phyloP scores from a whole-genome alignment of 2,113 vertebrate species.

The Gasterosteus nipponicus region DNA sequence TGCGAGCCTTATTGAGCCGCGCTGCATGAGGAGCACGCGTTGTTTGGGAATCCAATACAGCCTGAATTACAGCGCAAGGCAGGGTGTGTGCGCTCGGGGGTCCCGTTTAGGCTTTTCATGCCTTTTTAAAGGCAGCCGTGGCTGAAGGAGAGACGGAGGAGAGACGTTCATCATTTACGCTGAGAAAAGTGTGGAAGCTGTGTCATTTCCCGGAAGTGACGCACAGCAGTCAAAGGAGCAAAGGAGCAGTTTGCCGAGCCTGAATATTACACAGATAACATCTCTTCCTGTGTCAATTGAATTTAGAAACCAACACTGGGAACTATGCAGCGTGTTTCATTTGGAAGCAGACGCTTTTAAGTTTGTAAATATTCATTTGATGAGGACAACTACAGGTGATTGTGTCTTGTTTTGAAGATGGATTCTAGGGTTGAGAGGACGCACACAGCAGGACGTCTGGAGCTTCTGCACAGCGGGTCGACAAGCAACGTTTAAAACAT shows the following conservation, averaged over 20 bases:
- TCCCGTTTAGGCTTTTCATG: slow-evolving; percentile 45
- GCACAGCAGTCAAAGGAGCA: no score
- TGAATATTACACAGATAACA: slow-evolving; percentile 71
- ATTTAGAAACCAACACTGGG: slow-evolving; percentile 48
- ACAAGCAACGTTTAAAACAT: no score
- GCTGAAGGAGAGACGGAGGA: slow-evolving; percentile 54
- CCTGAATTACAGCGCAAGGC: slow-evolving; percentile 22
- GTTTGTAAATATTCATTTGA: slow-evolving; percentile 24
- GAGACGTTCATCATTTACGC: slow-evolving; percentile 65
- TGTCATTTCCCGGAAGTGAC: slow-evolving; percentile 56
- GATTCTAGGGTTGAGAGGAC: no score
- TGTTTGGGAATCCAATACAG: slow-evolving; percentile 26
- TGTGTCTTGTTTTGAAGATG: no score
- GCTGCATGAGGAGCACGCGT: slow-evolving; percentile 6
- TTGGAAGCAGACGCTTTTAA: slow-evolving; percentile 25
- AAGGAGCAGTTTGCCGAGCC: slow-evolving; percentile 58
- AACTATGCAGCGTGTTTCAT: slow-evolving; percentile 26
- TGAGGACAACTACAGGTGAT: background rate
- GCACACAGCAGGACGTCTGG: no score
- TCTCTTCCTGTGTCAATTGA: slow-evolving; percentile 78
- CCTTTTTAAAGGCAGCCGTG: slow-evolving; percentile 34
- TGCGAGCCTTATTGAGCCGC: slow-evolving; percentile 5
- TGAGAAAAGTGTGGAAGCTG: slow-evolving; percentile 59
- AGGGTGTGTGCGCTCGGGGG: slow-evolving; percentile 29
- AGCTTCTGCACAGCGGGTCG: no score